Evolutionary conservation across 1,140 invertebrate genomes (phyloP).

Genomic region (Limonius californicus): DNA sequence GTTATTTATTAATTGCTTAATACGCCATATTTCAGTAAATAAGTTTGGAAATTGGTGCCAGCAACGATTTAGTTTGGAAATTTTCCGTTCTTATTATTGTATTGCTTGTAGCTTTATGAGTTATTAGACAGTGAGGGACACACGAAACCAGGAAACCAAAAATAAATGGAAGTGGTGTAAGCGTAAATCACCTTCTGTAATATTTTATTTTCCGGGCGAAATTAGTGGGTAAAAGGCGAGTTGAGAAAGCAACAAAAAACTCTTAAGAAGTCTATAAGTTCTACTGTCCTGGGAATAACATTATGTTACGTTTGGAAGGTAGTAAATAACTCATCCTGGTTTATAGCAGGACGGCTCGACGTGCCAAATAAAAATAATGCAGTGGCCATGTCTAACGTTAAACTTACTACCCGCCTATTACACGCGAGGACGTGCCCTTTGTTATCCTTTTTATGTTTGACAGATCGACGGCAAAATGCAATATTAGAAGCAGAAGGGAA

Average conservation of each 20-base stretch:
- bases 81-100: too few species aligned
- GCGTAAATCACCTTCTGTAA: neutral
- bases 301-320: slow-evolving; percentile 24
- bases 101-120: too few species aligned
- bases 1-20: too few species aligned
- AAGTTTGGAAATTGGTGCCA: too few species aligned
- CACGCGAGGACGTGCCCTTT: slow-evolving; percentile 18
- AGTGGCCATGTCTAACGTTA: slow-evolving; percentile 29
- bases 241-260: slow-evolving; percentile 8
- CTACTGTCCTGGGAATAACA: slow-evolving; percentile 17
- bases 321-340: slow-evolving; percentile 30
- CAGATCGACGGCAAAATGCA: slow-evolving; percentile 19
- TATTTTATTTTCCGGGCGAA: neutral
- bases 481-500: slow-evolving; percentile 2
- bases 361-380: slow-evolving; percentile 31
- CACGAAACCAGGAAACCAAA: too few species aligned
- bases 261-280: slow-evolving; percentile 21
- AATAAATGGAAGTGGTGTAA: too few species aligned
- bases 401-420: slow-evolving; percentile 26
- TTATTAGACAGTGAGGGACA: too few species aligned
- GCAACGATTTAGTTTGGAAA: too few species aligned
- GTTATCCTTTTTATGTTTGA: slow-evolving; percentile 22
- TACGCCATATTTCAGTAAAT: too few species aligned
- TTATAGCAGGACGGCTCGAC: slow-evolving; percentile 19
- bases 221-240: neutral